Conservation (phyloP, 2,797 vertebrate genomes). For the Margarornis squamiger region DNA sequence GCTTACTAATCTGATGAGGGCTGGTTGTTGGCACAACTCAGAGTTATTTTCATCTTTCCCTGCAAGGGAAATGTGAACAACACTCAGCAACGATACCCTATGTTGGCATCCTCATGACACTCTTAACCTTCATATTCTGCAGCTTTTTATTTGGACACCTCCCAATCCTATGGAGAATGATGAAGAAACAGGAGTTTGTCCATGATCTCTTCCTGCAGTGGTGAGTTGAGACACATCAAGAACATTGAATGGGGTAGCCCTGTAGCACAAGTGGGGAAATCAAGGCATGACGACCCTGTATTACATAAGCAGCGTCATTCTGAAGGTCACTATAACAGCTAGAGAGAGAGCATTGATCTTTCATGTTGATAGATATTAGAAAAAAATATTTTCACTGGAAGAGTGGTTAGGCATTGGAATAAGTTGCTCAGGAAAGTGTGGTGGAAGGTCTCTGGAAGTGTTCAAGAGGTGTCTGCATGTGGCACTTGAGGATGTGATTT, state of each 20-base stretch:
- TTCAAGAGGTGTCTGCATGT: rapidly evolving
- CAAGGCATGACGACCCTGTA: background rate
- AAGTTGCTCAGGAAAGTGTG: background rate
- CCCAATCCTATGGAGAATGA: conserved; percentile 62
- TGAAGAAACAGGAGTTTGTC: conserved; percentile 35
- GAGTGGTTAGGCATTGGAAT: background rate
- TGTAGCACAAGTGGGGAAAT: background rate
- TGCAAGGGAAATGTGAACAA: background rate
- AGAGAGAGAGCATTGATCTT: background rate
- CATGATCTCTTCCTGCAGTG: conserved; percentile 75
- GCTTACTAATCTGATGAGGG: background rate
- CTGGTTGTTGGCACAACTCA: background rate
- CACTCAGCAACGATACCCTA: background rate
- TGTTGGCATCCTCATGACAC: background rate
- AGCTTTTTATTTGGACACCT: conserved; percentile 80
- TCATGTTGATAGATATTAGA: background rate
- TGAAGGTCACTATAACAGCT: background rate
- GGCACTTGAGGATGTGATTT: background rate
- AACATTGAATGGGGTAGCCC: background rate
- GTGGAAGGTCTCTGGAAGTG: background rate
- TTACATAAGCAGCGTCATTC: background rate
- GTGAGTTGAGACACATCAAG: conserved; percentile 56
- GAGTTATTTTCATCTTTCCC: background rate
- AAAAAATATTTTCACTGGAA: background rate
- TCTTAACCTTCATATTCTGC: conserved; percentile 9